phyloP scores from a whole-genome alignment of 2,888 invertebrate genomes.

The Coelopa pilipes region DNA sequence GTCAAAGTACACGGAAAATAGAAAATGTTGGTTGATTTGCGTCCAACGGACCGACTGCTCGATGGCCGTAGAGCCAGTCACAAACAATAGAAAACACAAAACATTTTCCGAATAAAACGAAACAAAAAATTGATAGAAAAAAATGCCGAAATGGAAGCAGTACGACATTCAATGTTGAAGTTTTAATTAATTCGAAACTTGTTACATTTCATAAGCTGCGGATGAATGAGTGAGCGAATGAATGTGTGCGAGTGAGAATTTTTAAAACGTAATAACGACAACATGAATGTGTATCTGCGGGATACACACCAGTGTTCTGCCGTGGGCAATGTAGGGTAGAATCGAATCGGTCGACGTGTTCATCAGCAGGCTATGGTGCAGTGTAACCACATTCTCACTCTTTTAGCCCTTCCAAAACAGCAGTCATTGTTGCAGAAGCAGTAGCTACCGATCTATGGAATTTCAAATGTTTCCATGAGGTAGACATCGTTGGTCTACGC shows the following conservation, averaged over 20 bases:
- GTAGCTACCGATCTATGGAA: constrained; percentile 24
- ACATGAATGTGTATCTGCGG: constrained; percentile 19
- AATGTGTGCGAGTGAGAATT: constrained; percentile 36
- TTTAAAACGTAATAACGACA: constrained; percentile 36
- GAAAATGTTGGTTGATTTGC: background rate
- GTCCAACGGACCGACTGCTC: background rate
- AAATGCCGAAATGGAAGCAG: constrained; percentile 21
- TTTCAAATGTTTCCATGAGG: constrained; percentile 30
- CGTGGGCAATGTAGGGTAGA: background rate
- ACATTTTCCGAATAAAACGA: no score
- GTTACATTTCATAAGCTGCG: constrained; percentile 59
- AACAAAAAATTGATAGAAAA: constrained; percentile 6
- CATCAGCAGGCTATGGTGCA: constrained; percentile 28
- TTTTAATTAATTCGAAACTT: constrained; percentile 64
- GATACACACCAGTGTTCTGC: background rate
- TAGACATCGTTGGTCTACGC: constrained; percentile 5
- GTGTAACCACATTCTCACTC: constrained; percentile 17
- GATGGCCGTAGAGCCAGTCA: constrained; percentile 18
- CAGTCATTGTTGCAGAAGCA: background rate
- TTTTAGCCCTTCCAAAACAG: background rate
- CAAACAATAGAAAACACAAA: constrained; percentile 35
- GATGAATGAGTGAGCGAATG: constrained; percentile 24
- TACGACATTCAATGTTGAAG: constrained; percentile 51
- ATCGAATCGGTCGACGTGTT: constrained; percentile 4
- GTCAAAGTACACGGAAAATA: constrained; percentile 48